These are phyloP conservation scores for Aptenodytes patagonicus DNA, from an alignment of 2,113 vertebrate species.

Conservation along the genomic window DNA sequence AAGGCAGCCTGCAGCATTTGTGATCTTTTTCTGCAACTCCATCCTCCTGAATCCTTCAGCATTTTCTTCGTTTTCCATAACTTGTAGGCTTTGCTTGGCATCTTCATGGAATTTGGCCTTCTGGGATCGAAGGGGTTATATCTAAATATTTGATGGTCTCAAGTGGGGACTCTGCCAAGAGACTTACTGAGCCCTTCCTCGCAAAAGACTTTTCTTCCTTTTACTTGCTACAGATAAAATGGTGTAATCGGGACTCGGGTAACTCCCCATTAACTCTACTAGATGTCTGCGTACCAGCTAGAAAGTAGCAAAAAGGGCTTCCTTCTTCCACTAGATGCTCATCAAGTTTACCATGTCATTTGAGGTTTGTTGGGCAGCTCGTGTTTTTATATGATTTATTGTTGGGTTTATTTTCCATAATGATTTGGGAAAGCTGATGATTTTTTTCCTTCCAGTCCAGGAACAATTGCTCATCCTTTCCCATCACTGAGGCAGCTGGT, in stretches of 20 bases:
- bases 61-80: neutral
- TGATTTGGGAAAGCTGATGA: neutral
- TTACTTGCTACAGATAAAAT: neutral
- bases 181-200: neutral
- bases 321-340: neutral
- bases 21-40: neutral
- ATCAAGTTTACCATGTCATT: neutral
- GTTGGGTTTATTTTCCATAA: neutral
- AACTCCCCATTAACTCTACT: neutral
- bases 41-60: neutral
- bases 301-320: neutral
- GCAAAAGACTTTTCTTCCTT: neutral
- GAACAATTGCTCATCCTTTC: constrained; percentile 37
- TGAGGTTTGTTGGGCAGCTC: neutral
- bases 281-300: neutral
- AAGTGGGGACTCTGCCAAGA: neutral
- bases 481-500: neutral
- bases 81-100: neutral
- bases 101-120: neutral
- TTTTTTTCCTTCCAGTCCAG: neutral
- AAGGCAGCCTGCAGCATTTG: neutral
- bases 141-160: neutral
- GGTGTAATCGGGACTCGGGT: neutral
- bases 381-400: neutral
- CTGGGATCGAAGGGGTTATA: neutral